These are phyloP conservation scores for Galemys pyrenaicus DNA, from an alignment of 2,113 vertebrate species.

Conservation along the genomic window DNA sequence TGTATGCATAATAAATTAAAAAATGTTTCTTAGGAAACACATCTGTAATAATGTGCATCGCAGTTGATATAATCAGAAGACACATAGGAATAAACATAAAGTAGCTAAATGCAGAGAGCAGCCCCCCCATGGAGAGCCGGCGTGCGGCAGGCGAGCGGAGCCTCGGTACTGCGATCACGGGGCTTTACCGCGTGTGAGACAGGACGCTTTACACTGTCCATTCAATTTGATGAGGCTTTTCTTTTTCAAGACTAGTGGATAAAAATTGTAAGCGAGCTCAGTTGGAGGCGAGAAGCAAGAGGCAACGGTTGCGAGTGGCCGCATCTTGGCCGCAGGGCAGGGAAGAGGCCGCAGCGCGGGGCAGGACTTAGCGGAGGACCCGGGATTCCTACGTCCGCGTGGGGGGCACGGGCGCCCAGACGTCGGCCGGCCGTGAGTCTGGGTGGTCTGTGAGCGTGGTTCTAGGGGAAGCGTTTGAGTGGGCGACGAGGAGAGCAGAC, in stretches of 20 bases:
- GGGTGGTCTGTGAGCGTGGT: not conserved
- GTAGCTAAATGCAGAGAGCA: not conserved
- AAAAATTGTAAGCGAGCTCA: not conserved
- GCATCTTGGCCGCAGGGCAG: no score
- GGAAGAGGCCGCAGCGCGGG: no score
- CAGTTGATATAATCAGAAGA: not conserved
- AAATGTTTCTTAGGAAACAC: slow-evolving; percentile 6
- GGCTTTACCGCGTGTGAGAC: no score
- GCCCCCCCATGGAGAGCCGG: no score
- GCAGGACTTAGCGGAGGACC: no score
- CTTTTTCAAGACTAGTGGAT: not conserved
- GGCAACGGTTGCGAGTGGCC: not conserved
- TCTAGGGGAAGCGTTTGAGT: not conserved
- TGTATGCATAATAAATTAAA: no score
- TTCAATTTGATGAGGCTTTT: not conserved
- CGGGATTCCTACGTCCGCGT: not conserved
- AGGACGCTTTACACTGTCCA: no score
- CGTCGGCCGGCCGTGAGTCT: not conserved
- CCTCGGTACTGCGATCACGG: no score
- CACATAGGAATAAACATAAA: not conserved
- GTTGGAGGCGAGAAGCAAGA: not conserved
- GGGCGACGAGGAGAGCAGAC: not conserved
- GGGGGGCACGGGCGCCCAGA: not conserved
- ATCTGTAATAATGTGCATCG: not conserved
- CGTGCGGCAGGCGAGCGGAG: no score